Percentiles rank a stretch among this genome's conserved stretches.
phyloP scores from a whole-genome alignment of 2,113 vertebrate species.

The Addax nasomaculatus region DNA sequence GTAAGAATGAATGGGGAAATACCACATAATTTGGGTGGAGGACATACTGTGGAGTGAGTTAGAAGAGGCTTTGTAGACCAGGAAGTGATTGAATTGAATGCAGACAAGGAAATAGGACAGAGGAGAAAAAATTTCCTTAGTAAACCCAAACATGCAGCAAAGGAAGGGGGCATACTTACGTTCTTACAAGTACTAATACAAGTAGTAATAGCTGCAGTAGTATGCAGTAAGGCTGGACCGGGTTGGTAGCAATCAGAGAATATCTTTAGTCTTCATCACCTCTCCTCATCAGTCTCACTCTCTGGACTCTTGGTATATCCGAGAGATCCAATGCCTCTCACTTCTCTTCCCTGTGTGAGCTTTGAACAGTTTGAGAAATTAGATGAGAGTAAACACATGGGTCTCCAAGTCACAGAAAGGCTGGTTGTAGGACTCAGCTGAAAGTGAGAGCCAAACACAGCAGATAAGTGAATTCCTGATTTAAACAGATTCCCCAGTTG shows the following conservation, averaged over 20 bases:
- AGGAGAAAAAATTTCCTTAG: not conserved
- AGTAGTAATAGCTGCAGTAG: too few relatives aligned
- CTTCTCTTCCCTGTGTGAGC: not conserved
- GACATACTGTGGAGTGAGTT: not conserved
- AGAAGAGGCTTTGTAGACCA: not conserved
- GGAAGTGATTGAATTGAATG: not conserved
- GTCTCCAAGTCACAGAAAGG: not conserved
- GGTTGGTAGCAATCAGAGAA: not conserved
- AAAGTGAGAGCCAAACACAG: not conserved
- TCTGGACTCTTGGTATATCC: not conserved
- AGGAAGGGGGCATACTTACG: too few relatives aligned
- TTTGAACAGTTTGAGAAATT: not conserved
- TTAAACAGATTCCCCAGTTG: not conserved
- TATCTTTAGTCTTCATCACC: not conserved
- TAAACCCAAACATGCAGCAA: not conserved
- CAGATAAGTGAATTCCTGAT: not conserved
- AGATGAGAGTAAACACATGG: not conserved
- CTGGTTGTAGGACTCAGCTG: not conserved
- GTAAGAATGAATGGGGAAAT: not conserved
- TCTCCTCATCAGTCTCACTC: not conserved
- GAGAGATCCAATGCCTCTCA: rapidly evolving
- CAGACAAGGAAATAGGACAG: not conserved
- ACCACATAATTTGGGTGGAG: not conserved
- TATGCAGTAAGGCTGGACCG: rapidly evolving
- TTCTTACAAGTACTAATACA: not conserved